Conservation (phyloP, 2,888 invertebrate genomes). For the Drosophila aldrichi region DNA sequence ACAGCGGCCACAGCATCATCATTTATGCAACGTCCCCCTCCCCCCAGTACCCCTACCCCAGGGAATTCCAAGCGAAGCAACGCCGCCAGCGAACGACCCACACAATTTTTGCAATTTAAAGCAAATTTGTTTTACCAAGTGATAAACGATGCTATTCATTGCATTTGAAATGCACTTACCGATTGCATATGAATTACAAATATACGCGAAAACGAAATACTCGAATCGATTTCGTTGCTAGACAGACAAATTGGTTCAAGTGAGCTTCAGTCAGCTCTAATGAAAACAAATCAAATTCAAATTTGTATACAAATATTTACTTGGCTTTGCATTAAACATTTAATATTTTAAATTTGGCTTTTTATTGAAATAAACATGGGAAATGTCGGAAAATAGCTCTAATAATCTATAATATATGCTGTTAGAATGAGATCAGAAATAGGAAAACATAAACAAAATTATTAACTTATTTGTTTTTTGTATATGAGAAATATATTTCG, state of each 20-base stretch:
- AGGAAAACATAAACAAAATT: no score
- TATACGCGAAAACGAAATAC: slow-evolving; percentile 1
- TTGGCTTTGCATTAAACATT: no score
- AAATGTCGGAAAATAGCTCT: no score
- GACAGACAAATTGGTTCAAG: not conserved
- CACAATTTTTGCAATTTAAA: slow-evolving; percentile 58
- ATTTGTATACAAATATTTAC: not conserved
- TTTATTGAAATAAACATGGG: no score
- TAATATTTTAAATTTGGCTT: no score
- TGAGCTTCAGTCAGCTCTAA: not conserved
- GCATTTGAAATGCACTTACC: slow-evolving; percentile 42
- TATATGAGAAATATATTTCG: no score
- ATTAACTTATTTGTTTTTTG: no score
- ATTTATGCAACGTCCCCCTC: slow-evolving; percentile 25
- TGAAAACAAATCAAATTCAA: not conserved
- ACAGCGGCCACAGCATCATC: slow-evolving; percentile 28
- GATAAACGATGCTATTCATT: slow-evolving; percentile 62
- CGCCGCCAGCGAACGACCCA: not conserved
- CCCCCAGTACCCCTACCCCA: no score
- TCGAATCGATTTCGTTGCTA: not conserved
- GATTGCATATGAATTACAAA: slow-evolving; percentile 33
- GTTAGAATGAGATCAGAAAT: no score
- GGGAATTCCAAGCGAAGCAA: no score
- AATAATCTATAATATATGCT: not conserved
- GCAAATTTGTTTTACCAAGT: slow-evolving; percentile 54